Evolutionary conservation across 1,140 invertebrate genomes (phyloP).

Genomic region (Solen grandis): DNA sequence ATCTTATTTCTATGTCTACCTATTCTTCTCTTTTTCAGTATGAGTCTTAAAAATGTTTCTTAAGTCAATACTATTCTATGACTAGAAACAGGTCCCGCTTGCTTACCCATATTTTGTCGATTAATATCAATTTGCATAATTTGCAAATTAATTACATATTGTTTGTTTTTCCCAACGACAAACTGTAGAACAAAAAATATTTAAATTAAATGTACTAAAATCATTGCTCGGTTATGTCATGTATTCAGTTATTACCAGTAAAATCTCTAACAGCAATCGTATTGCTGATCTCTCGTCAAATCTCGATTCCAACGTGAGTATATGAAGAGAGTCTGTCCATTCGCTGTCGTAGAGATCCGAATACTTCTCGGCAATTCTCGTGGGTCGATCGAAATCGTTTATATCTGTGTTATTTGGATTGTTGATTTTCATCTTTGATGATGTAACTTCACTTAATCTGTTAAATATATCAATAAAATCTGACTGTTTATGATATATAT

Average conservation of each 20-base stretch:
- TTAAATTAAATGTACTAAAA: background rate
- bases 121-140: background rate
- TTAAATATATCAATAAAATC: background rate
- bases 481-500: background rate
- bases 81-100: background rate
- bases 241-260: too few species aligned
- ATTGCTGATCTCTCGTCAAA: slow-evolving; percentile 30
- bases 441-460: slow-evolving; percentile 26
- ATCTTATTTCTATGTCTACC: too few species aligned
- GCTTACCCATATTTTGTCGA: background rate
- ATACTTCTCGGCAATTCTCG: slow-evolving; percentile 25
- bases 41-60: too few species aligned
- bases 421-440: background rate
- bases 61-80: too few species aligned
- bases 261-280: slow-evolving; percentile 32
- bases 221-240: too few species aligned
- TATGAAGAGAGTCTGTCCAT: slow-evolving; percentile 36
- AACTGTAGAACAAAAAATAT: background rate
- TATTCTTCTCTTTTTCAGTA: too few species aligned
- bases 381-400: slow-evolving; percentile 10
- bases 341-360: slow-evolving; percentile 25
- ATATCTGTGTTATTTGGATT: background rate
- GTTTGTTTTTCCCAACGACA: background rate
- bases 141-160: background rate
- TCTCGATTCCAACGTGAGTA: slow-evolving; percentile 38